Conservation (phyloP, 2,797 vertebrate species). For the Glossophaga mutica region DNA sequence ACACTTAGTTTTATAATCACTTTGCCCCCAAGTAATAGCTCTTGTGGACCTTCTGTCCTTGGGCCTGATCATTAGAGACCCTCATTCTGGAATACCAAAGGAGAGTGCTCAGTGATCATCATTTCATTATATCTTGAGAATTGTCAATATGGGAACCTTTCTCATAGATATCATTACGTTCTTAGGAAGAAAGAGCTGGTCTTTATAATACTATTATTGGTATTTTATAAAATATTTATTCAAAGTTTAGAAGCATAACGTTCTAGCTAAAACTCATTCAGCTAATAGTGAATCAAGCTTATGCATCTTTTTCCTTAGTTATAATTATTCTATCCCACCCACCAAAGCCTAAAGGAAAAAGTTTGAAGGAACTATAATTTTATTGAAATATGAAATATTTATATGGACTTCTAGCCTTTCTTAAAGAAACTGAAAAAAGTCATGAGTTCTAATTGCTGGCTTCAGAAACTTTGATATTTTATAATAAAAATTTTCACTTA, state of each 20-base stretch:
- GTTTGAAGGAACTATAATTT: not conserved
- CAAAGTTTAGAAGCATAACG: not conserved
- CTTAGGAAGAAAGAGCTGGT: not conserved
- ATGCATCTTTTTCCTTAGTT: not conserved
- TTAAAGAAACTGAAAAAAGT: not conserved
- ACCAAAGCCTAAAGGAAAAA: not conserved
- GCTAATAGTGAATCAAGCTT: not conserved
- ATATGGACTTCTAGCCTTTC: not conserved
- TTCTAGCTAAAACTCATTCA: not conserved
- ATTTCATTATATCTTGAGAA: conserved; percentile 26
- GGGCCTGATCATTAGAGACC: not conserved
- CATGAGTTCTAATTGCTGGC: not conserved
- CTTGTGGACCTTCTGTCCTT: not conserved
- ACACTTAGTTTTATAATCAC: not conserved
- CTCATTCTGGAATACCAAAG: not conserved
- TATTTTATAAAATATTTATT: not conserved
- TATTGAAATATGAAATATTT: not conserved
- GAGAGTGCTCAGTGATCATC: not conserved
- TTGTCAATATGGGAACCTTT: not conserved
- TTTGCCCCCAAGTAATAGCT: not conserved
- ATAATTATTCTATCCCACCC: not conserved
- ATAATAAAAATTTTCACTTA: not conserved
- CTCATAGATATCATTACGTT: not conserved
- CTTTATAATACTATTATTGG: not conserved
- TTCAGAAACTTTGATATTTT: not conserved